These are phyloP conservation scores for Strix occidentalis DNA, from an alignment of 2,797 vertebrate genomes.

Conservation along the genomic window DNA sequence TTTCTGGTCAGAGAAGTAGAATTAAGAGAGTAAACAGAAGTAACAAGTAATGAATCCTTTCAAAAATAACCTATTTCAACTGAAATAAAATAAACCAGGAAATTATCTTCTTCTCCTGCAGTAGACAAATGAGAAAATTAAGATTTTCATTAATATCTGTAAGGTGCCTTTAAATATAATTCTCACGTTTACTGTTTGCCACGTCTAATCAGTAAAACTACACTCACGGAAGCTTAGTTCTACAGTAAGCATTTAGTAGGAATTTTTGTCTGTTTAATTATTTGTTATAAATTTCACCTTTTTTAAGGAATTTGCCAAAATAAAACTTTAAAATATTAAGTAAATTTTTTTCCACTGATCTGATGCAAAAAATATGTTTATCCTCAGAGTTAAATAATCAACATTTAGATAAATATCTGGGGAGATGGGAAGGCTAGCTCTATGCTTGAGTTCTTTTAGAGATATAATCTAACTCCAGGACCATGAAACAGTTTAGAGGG, in stretches of 20 bases:
- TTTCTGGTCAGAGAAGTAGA: not conserved
- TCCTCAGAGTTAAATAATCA: not conserved
- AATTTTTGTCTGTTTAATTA: not conserved
- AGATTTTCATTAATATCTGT: not conserved
- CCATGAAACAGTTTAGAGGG: not conserved
- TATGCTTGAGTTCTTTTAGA: not conserved
- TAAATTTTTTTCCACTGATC: not conserved
- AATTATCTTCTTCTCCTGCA: not conserved
- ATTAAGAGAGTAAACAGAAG: not conserved
- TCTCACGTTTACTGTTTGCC: not conserved
- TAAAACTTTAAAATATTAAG: not conserved
- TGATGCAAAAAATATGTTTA: not conserved
- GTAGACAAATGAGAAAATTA: not conserved
- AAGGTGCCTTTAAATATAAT: not conserved
- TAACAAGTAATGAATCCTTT: not conserved
- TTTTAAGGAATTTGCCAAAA: not conserved
- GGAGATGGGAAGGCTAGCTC: not conserved
- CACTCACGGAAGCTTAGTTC: not conserved
- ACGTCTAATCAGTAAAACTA: not conserved
- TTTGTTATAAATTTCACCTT: not conserved
- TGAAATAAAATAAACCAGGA: not conserved
- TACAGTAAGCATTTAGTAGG: not conserved
- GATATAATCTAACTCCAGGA: not conserved
- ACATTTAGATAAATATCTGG: not conserved
- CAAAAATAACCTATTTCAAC: not conserved